Evolutionary conservation across 1,140 invertebrate species (phyloP).

Genomic region (Atta texana): DNA sequence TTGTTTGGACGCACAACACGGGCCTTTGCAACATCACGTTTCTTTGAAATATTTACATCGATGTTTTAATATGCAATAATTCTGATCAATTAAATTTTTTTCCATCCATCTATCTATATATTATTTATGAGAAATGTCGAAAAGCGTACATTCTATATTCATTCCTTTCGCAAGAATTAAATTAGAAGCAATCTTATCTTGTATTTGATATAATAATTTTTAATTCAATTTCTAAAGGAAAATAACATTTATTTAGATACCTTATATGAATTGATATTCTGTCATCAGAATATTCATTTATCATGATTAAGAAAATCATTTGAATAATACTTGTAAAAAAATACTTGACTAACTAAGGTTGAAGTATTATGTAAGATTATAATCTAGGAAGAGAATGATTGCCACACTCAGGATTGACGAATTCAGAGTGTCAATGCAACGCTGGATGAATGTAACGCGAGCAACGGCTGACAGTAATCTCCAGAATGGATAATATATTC

Average conservation of each 20-base stretch:
- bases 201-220: background rate
- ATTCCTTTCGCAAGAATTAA: background rate
- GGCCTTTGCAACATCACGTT: background rate
- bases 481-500: slow-evolving; percentile 70
- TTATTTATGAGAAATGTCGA: background rate
- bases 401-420: background rate
- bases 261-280: background rate
- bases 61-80: background rate
- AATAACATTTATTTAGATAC: background rate
- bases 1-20: background rate
- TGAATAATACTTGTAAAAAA: background rate
- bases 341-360: background rate
- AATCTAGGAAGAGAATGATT: background rate
- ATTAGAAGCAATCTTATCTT: background rate
- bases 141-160: background rate
- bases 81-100: background rate
- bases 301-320: background rate
- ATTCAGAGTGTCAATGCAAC: slow-evolving; percentile 8
- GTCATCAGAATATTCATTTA: background rate
- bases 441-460: background rate
- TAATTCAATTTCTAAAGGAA: background rate
- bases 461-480: slow-evolving; percentile 28
- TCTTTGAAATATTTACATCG: background rate
- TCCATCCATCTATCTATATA: background rate
- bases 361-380: background rate